Percentiles rank a stretch among this genome's conserved stretches.
phyloP scores from a whole-genome alignment of 2,797 vertebrate genomes.

The Lacerta viridis region DNA sequence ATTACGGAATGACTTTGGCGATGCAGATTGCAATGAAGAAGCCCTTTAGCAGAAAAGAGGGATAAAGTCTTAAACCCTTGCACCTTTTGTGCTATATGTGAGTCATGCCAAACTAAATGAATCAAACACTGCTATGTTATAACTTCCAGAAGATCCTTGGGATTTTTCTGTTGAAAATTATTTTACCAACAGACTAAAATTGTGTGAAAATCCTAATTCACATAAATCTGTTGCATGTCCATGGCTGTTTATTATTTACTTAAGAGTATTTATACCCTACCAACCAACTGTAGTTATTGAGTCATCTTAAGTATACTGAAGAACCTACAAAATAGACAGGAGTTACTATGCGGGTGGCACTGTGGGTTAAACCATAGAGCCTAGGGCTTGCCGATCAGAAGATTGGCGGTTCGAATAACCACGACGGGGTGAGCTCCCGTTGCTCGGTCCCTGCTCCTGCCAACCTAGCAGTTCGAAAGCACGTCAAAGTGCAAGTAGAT shows the following conservation, averaged over 20 bases:
- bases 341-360: too few species aligned
- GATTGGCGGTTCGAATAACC: too few species aligned
- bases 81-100: neutral
- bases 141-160: neutral
- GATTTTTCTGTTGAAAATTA: neutral
- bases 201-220: neutral
- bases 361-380: too few species aligned
- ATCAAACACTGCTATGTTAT: neutral
- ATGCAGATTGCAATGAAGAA: slow-evolving; percentile 78
- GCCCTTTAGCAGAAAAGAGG: slow-evolving; percentile 81
- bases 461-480: too few species aligned
- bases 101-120: neutral
- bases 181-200: neutral
- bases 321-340: too few species aligned
- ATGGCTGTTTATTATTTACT: neutral
- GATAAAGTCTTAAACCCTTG: neutral
- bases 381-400: too few species aligned
- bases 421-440: too few species aligned
- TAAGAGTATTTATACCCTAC: too few species aligned
- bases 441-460: too few species aligned
- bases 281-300: too few species aligned
- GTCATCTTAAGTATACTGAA: too few species aligned
- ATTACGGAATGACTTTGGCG: slow-evolving; percentile 89
- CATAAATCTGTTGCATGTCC: neutral
- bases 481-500: too few species aligned